Evolutionary conservation across 2,113 vertebrate genomes (phyloP).

Genomic region (Carlito syrichta): DNA sequence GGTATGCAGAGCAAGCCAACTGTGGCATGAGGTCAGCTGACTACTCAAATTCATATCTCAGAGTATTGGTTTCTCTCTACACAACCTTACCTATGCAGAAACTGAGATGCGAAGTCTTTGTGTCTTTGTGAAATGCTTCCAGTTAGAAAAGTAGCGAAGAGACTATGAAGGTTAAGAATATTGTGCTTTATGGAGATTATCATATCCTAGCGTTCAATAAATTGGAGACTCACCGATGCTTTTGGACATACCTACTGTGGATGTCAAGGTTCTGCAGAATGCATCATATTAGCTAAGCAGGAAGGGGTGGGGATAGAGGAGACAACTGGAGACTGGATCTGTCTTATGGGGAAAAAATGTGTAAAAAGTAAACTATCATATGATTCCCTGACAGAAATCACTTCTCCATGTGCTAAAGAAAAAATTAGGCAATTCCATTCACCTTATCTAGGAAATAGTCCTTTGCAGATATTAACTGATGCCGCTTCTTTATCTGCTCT

Average conservation of each 20-base stretch:
- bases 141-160: not conserved
- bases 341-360: not conserved
- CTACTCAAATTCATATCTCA: rapidly evolving
- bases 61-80: not conserved
- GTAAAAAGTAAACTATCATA: not conserved
- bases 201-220: not conserved
- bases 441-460: not conserved
- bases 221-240: rapidly evolving
- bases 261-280: not conserved
- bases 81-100: not conserved
- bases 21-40: not conserved
- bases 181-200: not conserved
- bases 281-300: not conserved
- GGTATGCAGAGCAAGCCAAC: not conserved
- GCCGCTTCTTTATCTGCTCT: not conserved
- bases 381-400: not conserved
- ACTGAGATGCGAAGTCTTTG: not conserved
- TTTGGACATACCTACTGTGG: not conserved
- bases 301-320: not conserved
- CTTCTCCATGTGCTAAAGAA: not conserved
- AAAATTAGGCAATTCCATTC: not conserved
- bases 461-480: not conserved
- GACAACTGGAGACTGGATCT: not conserved
- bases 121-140: not conserved
- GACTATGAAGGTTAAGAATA: not conserved